Percentiles rank a stretch among this genome's conserved stretches.
These are phyloP conservation scores for Orchestia grillus DNA, from an alignment of 1,140 invertebrate genomes.

Conservation along the genomic window DNA sequence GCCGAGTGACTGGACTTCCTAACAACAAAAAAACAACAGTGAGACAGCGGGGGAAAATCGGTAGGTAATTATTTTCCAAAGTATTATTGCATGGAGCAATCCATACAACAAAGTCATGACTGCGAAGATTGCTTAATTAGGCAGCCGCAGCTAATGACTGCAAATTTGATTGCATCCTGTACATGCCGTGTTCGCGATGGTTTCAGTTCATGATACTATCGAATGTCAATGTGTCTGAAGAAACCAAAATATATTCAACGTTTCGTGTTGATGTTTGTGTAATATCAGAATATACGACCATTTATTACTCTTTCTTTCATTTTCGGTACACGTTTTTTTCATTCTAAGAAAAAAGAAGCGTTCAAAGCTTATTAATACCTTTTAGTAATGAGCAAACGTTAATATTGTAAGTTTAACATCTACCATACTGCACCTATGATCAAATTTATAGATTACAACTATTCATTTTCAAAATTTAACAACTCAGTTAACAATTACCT, in stretches of 20 bases:
- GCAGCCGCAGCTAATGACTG: not conserved
- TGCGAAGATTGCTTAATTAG: not conserved
- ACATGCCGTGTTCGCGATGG: not conserved
- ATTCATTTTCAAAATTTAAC: too few species aligned
- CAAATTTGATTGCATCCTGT: not conserved
- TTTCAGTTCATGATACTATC: not conserved
- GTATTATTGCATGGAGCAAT: not conserved
- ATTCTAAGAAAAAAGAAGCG: not conserved
- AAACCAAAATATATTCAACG: not conserved
- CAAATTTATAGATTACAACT: too few species aligned
- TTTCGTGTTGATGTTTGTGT: not conserved
- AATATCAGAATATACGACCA: not conserved
- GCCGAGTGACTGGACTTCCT: not conserved
- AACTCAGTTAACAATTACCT: too few species aligned
- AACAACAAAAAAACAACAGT: not conserved
- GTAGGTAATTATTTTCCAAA: not conserved
- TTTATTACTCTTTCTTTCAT: too few species aligned
- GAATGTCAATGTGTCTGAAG: not conserved
- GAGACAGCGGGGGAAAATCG: not conserved
- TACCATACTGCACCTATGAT: too few species aligned
- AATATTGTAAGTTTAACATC: too few species aligned
- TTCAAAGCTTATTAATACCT: not conserved
- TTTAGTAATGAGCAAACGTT: not conserved
- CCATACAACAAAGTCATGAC: not conserved
- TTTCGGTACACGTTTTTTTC: too few species aligned